phyloP scores from a whole-genome alignment of 2,888 invertebrate genomes.

The Nudaria mundana region DNA sequence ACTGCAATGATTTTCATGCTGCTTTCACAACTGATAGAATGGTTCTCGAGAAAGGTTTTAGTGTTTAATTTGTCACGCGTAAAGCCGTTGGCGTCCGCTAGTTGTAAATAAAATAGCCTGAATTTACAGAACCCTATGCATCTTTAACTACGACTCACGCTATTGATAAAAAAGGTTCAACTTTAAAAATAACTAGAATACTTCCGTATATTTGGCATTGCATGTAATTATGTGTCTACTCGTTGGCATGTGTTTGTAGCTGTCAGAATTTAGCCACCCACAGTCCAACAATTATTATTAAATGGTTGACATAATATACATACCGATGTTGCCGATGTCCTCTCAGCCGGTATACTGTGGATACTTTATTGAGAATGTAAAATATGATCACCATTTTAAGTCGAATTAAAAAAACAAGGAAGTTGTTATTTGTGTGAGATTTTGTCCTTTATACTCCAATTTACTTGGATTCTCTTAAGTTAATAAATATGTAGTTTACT shows the following conservation, averaged over 20 bases:
- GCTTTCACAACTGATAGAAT: too few relatives aligned
- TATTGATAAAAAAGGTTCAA: conserved; percentile 10
- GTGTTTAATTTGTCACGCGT: too few relatives aligned
- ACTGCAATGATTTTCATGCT: too few relatives aligned
- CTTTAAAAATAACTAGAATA: conserved; percentile 1
- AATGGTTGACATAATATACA: neutral
- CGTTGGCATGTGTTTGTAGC: neutral
- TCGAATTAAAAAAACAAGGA: too few relatives aligned
- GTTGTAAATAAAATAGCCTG: too few relatives aligned
- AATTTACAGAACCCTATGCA: too few relatives aligned
- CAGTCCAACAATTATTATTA: neutral
- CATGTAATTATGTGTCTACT: conserved; percentile 1
- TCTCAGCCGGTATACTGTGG: neutral
- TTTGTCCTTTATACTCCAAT: neutral
- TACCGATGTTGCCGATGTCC: too few relatives aligned
- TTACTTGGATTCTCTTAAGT: neutral
- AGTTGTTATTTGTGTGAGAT: too few relatives aligned
- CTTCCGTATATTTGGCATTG: conserved; percentile 1
- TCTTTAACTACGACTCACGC: too few relatives aligned
- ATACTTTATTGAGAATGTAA: neutral
- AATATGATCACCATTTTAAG: neutral
- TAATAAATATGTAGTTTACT: too few relatives aligned
- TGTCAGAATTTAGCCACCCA: neutral
- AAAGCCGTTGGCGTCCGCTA: too few relatives aligned
- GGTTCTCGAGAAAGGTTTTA: too few relatives aligned